Percentiles rank a stretch among this genome's conserved stretches.
Conservation (phyloP, 2,797 vertebrate species). For the Eremophila alpestris region DNA sequence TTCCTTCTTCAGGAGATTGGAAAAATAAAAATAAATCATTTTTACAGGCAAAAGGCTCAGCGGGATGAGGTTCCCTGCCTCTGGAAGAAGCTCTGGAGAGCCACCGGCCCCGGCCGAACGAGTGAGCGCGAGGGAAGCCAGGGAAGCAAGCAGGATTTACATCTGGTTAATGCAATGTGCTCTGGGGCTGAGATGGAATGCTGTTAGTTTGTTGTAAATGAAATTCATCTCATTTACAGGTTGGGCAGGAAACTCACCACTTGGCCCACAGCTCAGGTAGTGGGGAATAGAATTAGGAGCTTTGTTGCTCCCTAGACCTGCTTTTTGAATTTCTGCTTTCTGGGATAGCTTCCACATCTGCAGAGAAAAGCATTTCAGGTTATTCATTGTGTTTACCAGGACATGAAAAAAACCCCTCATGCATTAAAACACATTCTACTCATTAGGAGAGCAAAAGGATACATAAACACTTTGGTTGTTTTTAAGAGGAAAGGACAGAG, state of each 20-base stretch:
- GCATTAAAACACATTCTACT: conserved; percentile 64
- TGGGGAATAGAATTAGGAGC: conserved; percentile 89
- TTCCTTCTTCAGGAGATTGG: background rate
- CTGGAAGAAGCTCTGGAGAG: conserved; percentile 25
- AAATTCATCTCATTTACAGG: conserved; percentile 78
- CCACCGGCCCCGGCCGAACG: conserved; percentile 39
- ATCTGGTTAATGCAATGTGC: conserved; percentile 79
- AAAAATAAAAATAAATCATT: background rate
- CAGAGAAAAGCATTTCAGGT: conserved; percentile 94
- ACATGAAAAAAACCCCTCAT: conserved; percentile 44
- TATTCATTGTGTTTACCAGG: conserved; percentile 77
- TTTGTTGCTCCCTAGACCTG: conserved; percentile 95
- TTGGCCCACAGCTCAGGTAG: conserved; percentile 89
- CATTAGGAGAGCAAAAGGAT: conserved; percentile 23
- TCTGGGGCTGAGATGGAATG: conserved; percentile 70
- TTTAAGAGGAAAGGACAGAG: conserved; percentile 18
- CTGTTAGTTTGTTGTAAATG: conserved; percentile 86
- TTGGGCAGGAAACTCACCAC: conserved; percentile 89
- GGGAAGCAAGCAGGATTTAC: conserved; percentile 78
- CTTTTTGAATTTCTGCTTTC: conserved; percentile 97
- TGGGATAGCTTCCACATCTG: conserved; percentile 95
- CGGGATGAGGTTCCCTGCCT: background rate
- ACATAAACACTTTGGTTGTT: background rate
- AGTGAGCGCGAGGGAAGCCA: conserved; percentile 53
- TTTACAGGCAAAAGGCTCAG: background rate